Conservation (phyloP, 2,888 invertebrate genomes). For the Clivina fossor region DNA sequence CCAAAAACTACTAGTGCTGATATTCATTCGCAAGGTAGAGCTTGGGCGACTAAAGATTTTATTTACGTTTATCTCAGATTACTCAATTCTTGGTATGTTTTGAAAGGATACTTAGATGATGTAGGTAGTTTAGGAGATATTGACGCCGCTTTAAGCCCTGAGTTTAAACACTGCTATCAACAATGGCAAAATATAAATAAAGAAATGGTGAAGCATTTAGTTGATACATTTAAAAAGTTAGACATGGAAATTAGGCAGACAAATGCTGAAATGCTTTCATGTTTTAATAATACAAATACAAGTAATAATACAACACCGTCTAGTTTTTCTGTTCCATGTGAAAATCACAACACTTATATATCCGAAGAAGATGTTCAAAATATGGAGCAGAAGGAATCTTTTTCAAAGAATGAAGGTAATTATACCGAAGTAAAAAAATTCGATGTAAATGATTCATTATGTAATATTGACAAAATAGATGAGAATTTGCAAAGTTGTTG, state of each 20-base stretch:
- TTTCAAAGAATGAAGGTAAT: too few relatives aligned
- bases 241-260: constrained; percentile 40
- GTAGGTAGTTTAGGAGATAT: constrained; percentile 52
- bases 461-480: too few relatives aligned
- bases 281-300: constrained; percentile 23
- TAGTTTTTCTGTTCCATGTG: constrained; percentile 8
- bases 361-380: too few relatives aligned
- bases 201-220: constrained; percentile 50
- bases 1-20: constrained; percentile 72
- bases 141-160: constrained; percentile 50
- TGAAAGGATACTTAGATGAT: constrained; percentile 59
- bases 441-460: too few relatives aligned
- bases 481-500: too few relatives aligned
- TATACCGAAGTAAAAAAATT: too few relatives aligned
- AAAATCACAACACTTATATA: too few relatives aligned
- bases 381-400: too few relatives aligned
- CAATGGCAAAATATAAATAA: constrained; percentile 52
- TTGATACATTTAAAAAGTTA: constrained; percentile 51
- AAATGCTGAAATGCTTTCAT: constrained; percentile 30
- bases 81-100: constrained; percentile 72
- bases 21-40: constrained; percentile 72
- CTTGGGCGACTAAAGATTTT: constrained; percentile 76
- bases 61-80: constrained; percentile 74
- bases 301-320: constrained; percentile 5
- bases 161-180: constrained; percentile 50